Base-by-base conservation (phyloP, 2,113 vertebrate species). In the Harpagus bidentatus region DNA sequence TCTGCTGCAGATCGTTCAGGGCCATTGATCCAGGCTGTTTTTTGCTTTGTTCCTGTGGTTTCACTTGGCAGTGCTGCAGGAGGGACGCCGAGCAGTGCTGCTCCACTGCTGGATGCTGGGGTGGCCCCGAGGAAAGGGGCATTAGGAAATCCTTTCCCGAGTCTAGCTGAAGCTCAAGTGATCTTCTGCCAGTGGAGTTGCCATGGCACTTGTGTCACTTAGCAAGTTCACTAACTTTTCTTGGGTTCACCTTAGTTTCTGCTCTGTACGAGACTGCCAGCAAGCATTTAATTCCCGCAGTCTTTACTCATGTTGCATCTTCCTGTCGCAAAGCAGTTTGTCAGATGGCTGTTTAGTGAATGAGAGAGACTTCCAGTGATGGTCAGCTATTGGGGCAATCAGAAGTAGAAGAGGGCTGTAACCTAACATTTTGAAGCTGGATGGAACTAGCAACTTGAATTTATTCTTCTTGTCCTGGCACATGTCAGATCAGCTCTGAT, bases 361-460 rank as follows among this genome's bases (percentile, higher is more conserved):
- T 0, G 4, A 59, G 28, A 61, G 26, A 48, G 21, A 48, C 34
- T 78, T 66, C 21, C 32, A 42, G 34, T 19, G 38, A 21, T 4
- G 9, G 25, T 34, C 6, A 2, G 13, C 73, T 90, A 0, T 22
- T 1, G 1, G 59, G 9, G 12, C 29, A 40, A 2, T 11, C 23
- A 7, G 48, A 79, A 86, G 21, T 16, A 34, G 62, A 52, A 79
- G 73, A 67, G 16, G 23, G 10, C 1, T 55, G 6, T 59, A 82
- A 71, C 6, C 2, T 40, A 28, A 52, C 16, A 3, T 88, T 76
- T 50, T 73, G 28, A 82, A 88, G 40, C 31, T 86, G 71, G 21
- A 10, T 82, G 16, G 22, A 82, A 21, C 31, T 76, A 29, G 40
- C 45, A 62, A 9, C 18, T 61, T 73, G 48, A 52, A 70, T 74